A percentile compares a stretch with the other conserved stretches of the same genome.
phyloP scores from a whole-genome alignment of 2,888 invertebrate genomes.

The Ptilodon capucinus region DNA sequence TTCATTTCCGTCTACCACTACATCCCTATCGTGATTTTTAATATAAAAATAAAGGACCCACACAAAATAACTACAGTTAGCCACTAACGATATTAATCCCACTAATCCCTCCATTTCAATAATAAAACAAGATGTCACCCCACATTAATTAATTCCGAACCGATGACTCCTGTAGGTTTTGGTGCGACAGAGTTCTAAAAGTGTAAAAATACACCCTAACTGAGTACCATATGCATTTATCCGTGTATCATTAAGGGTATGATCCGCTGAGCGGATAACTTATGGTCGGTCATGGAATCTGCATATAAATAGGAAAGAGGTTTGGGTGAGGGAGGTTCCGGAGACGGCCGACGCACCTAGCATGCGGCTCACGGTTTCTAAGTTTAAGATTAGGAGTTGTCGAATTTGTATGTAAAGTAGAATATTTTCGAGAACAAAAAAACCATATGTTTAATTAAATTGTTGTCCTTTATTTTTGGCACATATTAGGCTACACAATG shows the following conservation, averaged over 20 bases:
- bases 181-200: conserved; percentile 60
- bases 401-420: conserved; percentile 22
- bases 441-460: too few relatives aligned
- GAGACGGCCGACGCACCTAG: conserved; percentile 4
- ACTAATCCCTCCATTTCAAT: conserved; percentile 64
- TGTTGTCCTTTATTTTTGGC: too few relatives aligned
- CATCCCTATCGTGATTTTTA: too few relatives aligned
- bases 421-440: neutral
- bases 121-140: conserved; percentile 71
- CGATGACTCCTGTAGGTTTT: conserved; percentile 55
- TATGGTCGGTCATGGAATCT: conserved; percentile 78
- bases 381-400: conserved; percentile 17
- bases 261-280: conserved; percentile 79
- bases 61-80: conserved; percentile 22
- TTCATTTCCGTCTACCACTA: too few relatives aligned
- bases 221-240: conserved; percentile 68
- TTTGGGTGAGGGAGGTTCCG: conserved; percentile 51
- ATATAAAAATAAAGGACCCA: too few relatives aligned
- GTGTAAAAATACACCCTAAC: conserved; percentile 42
- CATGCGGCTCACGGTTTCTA: conserved; percentile 15
- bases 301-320: conserved; percentile 79
- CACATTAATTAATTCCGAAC: conserved; percentile 72
- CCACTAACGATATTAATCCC: conserved; percentile 52
- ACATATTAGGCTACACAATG: too few relatives aligned
- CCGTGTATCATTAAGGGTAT: conserved; percentile 73